Evolutionary conservation across 2,797 vertebrate genomes (phyloP).

Genomic region (Notamacropus eugenii): DNA sequence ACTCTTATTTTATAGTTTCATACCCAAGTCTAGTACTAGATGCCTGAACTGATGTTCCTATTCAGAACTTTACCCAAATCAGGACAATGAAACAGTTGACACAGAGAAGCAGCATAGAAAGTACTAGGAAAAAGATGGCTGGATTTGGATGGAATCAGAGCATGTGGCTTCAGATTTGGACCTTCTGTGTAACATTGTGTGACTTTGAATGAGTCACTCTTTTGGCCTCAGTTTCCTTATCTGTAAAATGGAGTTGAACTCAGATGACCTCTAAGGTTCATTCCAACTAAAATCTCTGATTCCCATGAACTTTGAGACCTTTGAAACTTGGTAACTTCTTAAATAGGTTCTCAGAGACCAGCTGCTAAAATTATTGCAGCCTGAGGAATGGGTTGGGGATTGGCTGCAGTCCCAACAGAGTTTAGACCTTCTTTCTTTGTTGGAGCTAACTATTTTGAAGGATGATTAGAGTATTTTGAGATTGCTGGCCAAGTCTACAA

Average conservation of each 20-base stretch:
- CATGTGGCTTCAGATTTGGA: background rate
- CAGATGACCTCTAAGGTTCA: background rate
- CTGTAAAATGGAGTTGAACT: background rate
- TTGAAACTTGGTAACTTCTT: background rate
- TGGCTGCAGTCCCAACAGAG: background rate
- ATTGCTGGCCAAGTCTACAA: background rate
- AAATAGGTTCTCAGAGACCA: background rate
- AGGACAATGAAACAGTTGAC: background rate
- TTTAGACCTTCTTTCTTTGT: background rate
- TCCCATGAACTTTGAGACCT: background rate
- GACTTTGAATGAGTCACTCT: background rate
- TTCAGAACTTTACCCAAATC: background rate
- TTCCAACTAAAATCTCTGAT: background rate
- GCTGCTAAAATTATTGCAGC: background rate
- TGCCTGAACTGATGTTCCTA: background rate
- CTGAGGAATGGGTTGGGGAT: background rate
- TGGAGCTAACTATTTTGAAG: background rate
- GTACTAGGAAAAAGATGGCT: background rate
- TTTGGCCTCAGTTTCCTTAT: background rate
- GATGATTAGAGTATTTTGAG: background rate
- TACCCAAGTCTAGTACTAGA: background rate
- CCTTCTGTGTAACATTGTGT: background rate
- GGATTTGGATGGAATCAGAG: background rate
- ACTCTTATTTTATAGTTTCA: background rate
- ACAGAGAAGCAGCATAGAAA: background rate